Conservation (phyloP, 2,113 vertebrate genomes). For the Colinus virginianus region DNA sequence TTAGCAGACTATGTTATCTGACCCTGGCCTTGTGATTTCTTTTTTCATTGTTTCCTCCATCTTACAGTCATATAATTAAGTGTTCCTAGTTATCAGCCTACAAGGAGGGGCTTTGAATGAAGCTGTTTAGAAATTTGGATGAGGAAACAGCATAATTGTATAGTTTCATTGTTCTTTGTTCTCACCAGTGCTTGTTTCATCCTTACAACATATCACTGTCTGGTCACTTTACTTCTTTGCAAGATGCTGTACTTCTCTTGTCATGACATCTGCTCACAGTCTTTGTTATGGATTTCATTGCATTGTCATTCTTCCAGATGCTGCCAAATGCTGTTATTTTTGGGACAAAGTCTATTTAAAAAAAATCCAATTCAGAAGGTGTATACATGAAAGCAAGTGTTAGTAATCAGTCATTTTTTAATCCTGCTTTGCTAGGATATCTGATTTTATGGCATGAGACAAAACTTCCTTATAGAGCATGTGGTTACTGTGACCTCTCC, state of each 20-base stretch:
- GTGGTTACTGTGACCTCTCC: background rate
- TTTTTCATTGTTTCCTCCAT: background rate
- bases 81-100: background rate
- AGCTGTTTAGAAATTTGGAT: background rate
- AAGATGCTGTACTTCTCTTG: background rate
- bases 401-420: slow-evolving; percentile 27
- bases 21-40: background rate
- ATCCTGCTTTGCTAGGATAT: slow-evolving; percentile 12
- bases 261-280: background rate
- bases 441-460: background rate
- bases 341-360: background rate
- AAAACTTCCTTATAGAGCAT: background rate
- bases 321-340: background rate
- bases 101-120: background rate
- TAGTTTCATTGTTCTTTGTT: background rate
- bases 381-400: slow-evolving; percentile 3
- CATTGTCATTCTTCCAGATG: background rate
- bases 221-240: background rate
- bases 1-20: background rate
- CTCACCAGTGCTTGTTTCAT: background rate
- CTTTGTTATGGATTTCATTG: background rate
- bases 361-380: slow-evolving; percentile 3
- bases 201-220: background rate
- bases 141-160: slow-evolving; percentile 1
- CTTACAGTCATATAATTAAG: background rate